phyloP scores from a whole-genome alignment of 2,797 vertebrate genomes.

The Melanogrammus aeglefinus region DNA sequence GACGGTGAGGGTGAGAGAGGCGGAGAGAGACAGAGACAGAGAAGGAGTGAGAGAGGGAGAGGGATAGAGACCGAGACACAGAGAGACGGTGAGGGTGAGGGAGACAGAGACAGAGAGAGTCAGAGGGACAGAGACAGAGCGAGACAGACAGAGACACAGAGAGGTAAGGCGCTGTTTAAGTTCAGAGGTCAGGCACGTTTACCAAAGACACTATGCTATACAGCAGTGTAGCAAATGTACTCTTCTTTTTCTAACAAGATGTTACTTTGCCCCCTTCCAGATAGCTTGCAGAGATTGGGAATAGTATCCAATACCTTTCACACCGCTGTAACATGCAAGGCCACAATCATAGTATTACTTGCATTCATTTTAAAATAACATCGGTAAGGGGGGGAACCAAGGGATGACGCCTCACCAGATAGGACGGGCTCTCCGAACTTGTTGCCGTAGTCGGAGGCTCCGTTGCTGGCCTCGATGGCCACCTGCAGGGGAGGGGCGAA shows the following conservation, averaged over 20 bases:
- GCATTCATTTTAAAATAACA: too few relatives aligned
- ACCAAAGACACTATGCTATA: too few relatives aligned
- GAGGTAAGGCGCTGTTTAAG: not conserved
- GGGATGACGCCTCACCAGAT: constrained; percentile 68
- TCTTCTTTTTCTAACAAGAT: not conserved
- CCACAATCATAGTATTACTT: too few relatives aligned
- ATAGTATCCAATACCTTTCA: not conserved
- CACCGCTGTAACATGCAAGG: too few relatives aligned
- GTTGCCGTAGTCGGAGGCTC: constrained; percentile 93
- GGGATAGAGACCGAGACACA: too few relatives aligned
- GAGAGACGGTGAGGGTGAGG: not conserved
- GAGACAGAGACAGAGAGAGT: not conserved
- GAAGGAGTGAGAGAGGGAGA: too few relatives aligned
- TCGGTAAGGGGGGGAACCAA: not conserved
- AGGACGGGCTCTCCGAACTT: constrained; percentile 92
- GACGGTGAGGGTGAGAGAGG: too few relatives aligned
- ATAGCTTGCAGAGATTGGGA: not conserved
- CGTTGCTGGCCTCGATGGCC: constrained; percentile 86
- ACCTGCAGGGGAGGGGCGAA: constrained; percentile 86
- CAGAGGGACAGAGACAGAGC: not conserved
- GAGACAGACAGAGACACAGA: not conserved
- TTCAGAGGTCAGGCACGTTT: too few relatives aligned
- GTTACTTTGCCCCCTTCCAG: not conserved
- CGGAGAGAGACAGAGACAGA: not conserved
- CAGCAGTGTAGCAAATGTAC: not conserved